Percentiles rank a stretch among this genome's conserved stretches.
Conservation (phyloP, 2,888 invertebrate genomes). For the Sinhomidia bicolor region DNA sequence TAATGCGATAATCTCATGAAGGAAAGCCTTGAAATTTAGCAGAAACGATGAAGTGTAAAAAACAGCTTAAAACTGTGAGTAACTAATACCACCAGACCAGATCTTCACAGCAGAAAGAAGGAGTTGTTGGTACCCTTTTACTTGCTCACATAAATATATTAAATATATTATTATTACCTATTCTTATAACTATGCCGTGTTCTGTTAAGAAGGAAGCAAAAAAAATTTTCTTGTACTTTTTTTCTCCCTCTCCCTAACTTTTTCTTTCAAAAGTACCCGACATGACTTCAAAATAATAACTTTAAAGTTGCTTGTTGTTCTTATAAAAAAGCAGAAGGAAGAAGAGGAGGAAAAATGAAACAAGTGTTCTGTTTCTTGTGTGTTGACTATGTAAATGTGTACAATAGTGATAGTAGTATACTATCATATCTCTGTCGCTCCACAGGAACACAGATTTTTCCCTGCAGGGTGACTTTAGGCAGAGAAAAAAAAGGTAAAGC, state of each 20-base stretch:
- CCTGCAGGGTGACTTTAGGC: conserved; percentile 58
- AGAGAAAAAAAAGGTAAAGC: conserved; percentile 55
- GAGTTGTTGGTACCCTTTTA: conserved; percentile 60
- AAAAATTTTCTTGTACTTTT: conserved; percentile 35
- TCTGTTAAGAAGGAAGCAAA: conserved; percentile 57
- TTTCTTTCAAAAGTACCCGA: conserved; percentile 60
- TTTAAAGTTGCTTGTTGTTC: conserved; percentile 57
- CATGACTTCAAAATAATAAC: conserved; percentile 58
- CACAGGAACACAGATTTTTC: conserved; percentile 70
- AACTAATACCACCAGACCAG: conserved; percentile 35
- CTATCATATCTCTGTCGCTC: conserved; percentile 67
- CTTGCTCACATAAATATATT: neutral
- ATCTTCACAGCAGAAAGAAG: neutral
- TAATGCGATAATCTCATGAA: conserved; percentile 69
- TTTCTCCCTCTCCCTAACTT: conserved; percentile 31
- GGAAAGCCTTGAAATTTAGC: conserved; percentile 68
- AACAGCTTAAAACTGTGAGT: conserved; percentile 58
- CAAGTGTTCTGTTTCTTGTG: conserved; percentile 66
- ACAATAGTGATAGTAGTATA: neutral
- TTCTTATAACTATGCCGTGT: conserved; percentile 40
- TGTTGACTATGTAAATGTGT: conserved; percentile 52
- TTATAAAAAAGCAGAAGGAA: conserved; percentile 4
- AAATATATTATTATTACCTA: conserved; percentile 39
- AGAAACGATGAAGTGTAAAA: conserved; percentile 73
- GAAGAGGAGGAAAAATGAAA: conserved; percentile 49